A percentile compares a stretch with the other conserved stretches of the same genome.
phyloP scores from a whole-genome alignment of 2,888 invertebrate species.

The Arrhopalites spinosus region DNA sequence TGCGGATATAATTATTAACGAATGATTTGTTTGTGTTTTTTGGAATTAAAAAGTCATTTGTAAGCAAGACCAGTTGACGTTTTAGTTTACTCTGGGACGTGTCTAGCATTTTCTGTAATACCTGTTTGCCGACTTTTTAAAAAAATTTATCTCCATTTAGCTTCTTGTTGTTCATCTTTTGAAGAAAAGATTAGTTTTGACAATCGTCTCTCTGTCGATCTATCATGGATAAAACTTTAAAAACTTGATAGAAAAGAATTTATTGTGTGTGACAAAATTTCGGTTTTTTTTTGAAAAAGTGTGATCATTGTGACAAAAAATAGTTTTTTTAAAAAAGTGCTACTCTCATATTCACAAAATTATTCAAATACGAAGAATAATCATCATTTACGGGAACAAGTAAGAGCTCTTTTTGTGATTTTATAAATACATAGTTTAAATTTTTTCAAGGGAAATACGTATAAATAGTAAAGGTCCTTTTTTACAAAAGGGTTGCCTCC shows the following conservation, averaged over 20 bases:
- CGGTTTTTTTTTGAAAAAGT: not conserved
- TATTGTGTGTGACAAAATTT: not conserved
- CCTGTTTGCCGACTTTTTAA: slow-evolving; percentile 27
- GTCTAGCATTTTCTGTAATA: slow-evolving; percentile 21
- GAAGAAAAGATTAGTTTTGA: not conserved
- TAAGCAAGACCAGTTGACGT: slow-evolving; percentile 10
- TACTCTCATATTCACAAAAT: no score
- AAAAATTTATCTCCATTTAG: not conserved
- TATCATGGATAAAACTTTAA: not conserved
- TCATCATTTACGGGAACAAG: no score
- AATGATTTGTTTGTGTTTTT: slow-evolving; percentile 14
- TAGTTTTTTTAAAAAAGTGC: no score
- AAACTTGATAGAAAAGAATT: not conserved
- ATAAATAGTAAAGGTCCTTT: no score
- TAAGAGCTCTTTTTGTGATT: no score
- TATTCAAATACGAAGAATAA: no score
- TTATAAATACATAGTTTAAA: no score
- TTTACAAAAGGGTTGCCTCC: no score
- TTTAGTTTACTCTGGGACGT: slow-evolving; percentile 13
- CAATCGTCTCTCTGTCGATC: not conserved
- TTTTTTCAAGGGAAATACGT: no score
- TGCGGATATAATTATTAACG: no score
- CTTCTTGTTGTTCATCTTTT: not conserved
- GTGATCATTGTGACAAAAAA: no score
- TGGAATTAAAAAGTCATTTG: slow-evolving; percentile 9